Conservation (phyloP, 2,113 vertebrate genomes). For the Phodopus roborovskii region DNA sequence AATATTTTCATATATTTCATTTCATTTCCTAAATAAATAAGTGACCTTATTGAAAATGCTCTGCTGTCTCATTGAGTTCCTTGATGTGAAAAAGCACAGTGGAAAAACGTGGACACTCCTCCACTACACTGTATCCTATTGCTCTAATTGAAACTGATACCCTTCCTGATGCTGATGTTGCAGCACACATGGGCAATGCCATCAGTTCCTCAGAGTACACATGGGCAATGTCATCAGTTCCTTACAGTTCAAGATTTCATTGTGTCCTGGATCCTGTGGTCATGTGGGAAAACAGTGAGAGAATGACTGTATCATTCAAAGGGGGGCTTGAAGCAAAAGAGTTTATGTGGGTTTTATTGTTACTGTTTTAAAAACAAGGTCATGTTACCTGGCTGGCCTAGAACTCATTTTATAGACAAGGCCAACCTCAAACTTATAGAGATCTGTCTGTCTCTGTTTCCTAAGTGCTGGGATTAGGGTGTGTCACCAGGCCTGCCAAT, state of each 20-base stretch:
- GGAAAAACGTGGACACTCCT: not conserved
- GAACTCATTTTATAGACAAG: not conserved
- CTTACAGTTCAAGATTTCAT: no score
- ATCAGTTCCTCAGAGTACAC: not conserved
- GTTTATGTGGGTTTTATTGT: not conserved
- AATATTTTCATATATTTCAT: not conserved
- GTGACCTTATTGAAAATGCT: not conserved
- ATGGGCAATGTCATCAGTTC: not conserved
- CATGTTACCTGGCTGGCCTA: not conserved
- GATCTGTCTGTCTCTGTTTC: not conserved
- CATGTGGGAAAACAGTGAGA: not conserved
- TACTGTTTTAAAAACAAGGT: not conserved
- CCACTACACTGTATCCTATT: not conserved
- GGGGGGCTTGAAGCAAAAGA: not conserved
- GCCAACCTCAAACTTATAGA: not conserved
- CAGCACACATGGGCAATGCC: not conserved
- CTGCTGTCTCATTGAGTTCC: not conserved
- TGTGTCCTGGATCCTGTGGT: rapidly evolving
- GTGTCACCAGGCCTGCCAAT: no score
- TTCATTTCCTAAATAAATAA: not conserved
- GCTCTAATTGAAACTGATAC: not conserved
- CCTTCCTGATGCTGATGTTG: not conserved
- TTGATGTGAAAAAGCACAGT: not conserved
- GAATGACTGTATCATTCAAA: not conserved
- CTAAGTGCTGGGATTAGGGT: not conserved